Conservation (phyloP, 1,140 invertebrate genomes). For the Drosophila micromelanica region DNA sequence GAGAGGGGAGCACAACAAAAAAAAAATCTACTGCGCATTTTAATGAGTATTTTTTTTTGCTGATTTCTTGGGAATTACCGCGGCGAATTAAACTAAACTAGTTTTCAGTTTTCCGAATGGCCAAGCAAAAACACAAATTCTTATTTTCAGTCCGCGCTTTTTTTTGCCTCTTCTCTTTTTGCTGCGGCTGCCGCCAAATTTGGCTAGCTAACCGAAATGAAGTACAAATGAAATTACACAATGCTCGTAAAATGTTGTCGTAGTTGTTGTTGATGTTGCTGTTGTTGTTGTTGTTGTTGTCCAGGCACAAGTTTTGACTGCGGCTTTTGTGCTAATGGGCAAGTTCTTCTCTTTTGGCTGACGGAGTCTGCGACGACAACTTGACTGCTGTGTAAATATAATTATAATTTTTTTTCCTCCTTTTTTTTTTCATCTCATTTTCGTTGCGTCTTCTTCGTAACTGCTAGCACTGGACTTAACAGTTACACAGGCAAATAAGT, state of each 20-base stretch:
- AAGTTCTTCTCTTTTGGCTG: constrained; percentile 28
- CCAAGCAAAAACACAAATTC: constrained; percentile 34
- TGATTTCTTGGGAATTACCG: constrained; percentile 50
- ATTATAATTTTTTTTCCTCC: constrained; percentile 32
- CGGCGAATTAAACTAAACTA: constrained; percentile 66
- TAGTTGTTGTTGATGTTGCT: constrained; percentile 8
- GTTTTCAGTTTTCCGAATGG: constrained; percentile 57
- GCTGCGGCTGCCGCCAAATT: constrained; percentile 29
- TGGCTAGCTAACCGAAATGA: constrained; percentile 27
- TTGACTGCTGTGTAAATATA: constrained; percentile 45
- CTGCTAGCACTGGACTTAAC: constrained; percentile 33
- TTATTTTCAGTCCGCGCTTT: constrained; percentile 16
- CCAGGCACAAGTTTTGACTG: constrained; percentile 36
- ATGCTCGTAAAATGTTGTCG: constrained; percentile 28
- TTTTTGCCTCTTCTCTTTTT: constrained; percentile 5
- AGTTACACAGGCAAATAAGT: constrained; percentile 45
- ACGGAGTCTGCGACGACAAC: constrained; percentile 24
- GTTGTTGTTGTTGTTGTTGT: constrained; percentile 3
- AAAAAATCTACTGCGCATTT: constrained; percentile 53
- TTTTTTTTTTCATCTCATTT: constrained; percentile 1
- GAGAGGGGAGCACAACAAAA: constrained; percentile 10
- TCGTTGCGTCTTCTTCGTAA: constrained; percentile 3
- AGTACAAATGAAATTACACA: constrained; percentile 55
- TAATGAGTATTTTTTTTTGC: constrained; percentile 60
- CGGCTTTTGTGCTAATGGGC: constrained; percentile 37